phyloP scores from a whole-genome alignment of 2,797 vertebrate species.

The Xerus rutilus region DNA sequence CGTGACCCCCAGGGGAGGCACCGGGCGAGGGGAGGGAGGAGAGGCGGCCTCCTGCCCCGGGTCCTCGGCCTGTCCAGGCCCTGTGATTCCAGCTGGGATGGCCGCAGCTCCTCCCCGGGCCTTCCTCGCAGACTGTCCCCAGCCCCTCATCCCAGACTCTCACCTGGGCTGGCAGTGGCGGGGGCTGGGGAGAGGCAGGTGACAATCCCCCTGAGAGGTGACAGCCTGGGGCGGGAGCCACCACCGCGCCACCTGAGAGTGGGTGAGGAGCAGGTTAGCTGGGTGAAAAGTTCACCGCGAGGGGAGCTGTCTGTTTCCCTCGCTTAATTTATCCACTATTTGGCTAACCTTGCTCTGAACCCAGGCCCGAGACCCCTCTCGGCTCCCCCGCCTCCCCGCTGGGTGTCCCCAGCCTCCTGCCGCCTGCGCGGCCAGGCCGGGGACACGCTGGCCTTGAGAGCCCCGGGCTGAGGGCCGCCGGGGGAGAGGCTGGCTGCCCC shows the following conservation, averaged over 20 bases:
- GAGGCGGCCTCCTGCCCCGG: fast-evolving
- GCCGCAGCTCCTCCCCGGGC: fast-evolving
- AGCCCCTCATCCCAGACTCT: background rate
- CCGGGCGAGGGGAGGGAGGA: fast-evolving
- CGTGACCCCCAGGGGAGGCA: fast-evolving
- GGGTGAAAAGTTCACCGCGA: conserved; percentile 92
- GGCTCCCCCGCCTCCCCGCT: conserved; percentile 89
- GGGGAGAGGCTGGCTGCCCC: conserved; percentile 73
- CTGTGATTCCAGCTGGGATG: background rate
- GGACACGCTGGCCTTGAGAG: conserved; percentile 74
- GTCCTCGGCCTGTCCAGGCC: background rate
- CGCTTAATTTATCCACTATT: conserved; percentile 97
- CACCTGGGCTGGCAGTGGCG: conserved; percentile 39
- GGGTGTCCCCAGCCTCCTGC: conserved; percentile 83
- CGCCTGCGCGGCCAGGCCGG: background rate
- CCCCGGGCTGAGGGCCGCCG: conserved; percentile 30
- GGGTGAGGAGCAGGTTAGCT: conserved; percentile 90
- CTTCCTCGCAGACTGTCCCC: background rate
- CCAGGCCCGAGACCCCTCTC: conserved; percentile 93
- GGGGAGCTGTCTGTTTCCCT: conserved; percentile 92
- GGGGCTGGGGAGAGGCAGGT: conserved; percentile 61
- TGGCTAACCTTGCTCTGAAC: conserved; percentile 99
- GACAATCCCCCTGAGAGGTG: conserved; percentile 68
- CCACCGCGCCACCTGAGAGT: conserved; percentile 92
- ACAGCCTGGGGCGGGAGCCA: conserved; percentile 72